Evolutionary conservation across 92 coral and sea anemone genomes (phyloP), one percentile per base, ranked within the genome.

Genomic region (Isaurus tuberculatus): DNA sequence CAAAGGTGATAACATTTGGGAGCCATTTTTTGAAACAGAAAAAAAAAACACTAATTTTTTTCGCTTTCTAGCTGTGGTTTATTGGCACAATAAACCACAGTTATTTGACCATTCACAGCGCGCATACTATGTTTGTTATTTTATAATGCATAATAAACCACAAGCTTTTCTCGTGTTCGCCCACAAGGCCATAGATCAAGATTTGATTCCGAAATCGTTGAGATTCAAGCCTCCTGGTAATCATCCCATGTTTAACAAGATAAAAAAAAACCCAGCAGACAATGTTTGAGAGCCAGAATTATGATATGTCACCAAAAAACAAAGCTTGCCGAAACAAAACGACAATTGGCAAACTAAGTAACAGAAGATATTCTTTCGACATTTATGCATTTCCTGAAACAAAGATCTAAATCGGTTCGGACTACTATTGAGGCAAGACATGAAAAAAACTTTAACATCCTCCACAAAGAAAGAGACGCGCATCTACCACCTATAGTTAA

Each of bases 211-310:
- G 57, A 28, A 75, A 19, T 74, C 88, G 15, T 67, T 74, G 43
- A 15, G 84, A 10, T 77, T 65, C 25, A 77, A 77, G 40, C 84
- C 89, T 34, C 89, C 89, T 2, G 53, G 72, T 69, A 65, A 28
- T 42, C 85, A 79, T 8, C 89, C 85, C 2, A 34, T 66, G 40
- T 86, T 86, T 28, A 65, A 79, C 79, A 73, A 67, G 28, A 86
- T 86, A 19, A 86, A 69, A 86, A n/a, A 40, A 68, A 79, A 13
- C 49, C 88, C 14, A 85, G 88, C 65, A 73, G 66, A 10, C 84
- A 85, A 43, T 75, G 75, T 23, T 32, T 74, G 83, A 61, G 72
- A 74, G 84, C 78, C 14, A 85, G 88, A 43, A 85, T 85, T 30
- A 11, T 48, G 46, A 85, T 74, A 20, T 74, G 84, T 64, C 84